Conservation (phyloP, 1,140 invertebrate species). For the Meloidogyne exigua region DNA sequence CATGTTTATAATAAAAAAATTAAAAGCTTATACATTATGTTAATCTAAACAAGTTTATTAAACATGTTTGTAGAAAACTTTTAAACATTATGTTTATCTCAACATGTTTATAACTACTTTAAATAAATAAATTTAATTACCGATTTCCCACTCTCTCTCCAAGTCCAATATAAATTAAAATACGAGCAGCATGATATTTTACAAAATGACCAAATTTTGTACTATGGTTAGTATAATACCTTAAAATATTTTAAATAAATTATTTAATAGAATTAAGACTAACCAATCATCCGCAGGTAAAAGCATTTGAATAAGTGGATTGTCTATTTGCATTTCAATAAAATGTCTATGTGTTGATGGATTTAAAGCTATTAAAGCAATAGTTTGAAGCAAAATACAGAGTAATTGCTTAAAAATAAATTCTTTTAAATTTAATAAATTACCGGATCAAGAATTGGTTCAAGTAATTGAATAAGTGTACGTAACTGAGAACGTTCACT, state of each 20-base stretch:
- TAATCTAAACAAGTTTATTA: too few species aligned
- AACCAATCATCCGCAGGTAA: conserved; percentile 75
- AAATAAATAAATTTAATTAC: conserved; percentile 60
- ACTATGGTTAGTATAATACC: conserved; percentile 75
- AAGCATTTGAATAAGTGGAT: conserved; percentile 72
- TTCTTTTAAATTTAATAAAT: conserved; percentile 30
- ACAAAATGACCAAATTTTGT: conserved; percentile 74
- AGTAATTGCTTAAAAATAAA: conserved; percentile 70
- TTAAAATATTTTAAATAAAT: conserved; percentile 28
- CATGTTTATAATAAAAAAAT: too few species aligned
- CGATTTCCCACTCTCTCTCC: conserved; percentile 67
- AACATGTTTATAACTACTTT: too few species aligned
- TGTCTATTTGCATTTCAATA: conserved; percentile 70
- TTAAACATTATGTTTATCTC: too few species aligned
- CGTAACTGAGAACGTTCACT: conserved; percentile 53
- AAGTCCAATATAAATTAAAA: conserved; percentile 71
- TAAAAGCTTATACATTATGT: too few species aligned
- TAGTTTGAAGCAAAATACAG: conserved; percentile 72
- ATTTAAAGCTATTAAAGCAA: conserved; percentile 71
- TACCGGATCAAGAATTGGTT: conserved; percentile 61
- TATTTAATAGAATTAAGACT: conserved; percentile 56
- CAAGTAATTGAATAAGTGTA: conserved; percentile 56
- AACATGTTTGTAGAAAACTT: too few species aligned
- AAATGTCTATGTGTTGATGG: conserved; percentile 69
- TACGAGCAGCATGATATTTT: conserved; percentile 73